Evolutionary conservation across 1,140 invertebrate genomes (phyloP).

Genomic region (Drosophila paulistorum): DNA sequence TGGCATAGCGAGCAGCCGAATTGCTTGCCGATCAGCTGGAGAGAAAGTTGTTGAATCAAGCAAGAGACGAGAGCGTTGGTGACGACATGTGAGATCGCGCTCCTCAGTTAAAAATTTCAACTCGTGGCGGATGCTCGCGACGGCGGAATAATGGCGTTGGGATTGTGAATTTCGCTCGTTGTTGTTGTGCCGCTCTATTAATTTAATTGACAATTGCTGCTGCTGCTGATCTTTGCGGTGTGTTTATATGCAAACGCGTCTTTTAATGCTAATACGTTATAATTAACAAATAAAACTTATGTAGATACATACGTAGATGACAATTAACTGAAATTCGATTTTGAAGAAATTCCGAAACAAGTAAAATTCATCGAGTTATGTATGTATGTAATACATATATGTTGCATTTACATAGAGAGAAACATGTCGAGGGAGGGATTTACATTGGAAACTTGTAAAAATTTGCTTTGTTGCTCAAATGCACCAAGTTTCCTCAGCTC

Average conservation of each 20-base stretch:
- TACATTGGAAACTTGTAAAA: conserved; percentile 36
- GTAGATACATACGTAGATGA: background rate
- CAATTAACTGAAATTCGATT: conserved; percentile 36
- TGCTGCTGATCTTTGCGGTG: conserved; percentile 32
- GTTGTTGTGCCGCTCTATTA: conserved; percentile 42
- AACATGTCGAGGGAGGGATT: conserved; percentile 35
- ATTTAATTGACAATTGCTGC: conserved; percentile 61
- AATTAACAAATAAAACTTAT: conserved; percentile 50
- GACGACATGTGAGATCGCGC: conserved; percentile 15
- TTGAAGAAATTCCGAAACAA: conserved; percentile 49
- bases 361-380: conserved; percentile 41
- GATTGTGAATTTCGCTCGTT: conserved; percentile 17
- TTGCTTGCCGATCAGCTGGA: background rate
- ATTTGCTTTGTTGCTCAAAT: conserved; percentile 32
- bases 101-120: conserved; percentile 51
- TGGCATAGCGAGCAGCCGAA: background rate
- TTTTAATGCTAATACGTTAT: conserved; percentile 58
- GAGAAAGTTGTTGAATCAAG: conserved; percentile 21
- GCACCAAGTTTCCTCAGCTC: conserved; percentile 8
- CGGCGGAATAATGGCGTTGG: conserved; percentile 30
- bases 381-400: background rate
- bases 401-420: background rate
- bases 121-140: conserved; percentile 38
- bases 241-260: conserved; percentile 43
- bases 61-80: conserved; percentile 14